A percentile compares a stretch with the other conserved stretches of the same genome.
Evolutionary conservation across 2,113 vertebrate genomes (phyloP).

Genomic region (Emydocephalus ijimae): DNA sequence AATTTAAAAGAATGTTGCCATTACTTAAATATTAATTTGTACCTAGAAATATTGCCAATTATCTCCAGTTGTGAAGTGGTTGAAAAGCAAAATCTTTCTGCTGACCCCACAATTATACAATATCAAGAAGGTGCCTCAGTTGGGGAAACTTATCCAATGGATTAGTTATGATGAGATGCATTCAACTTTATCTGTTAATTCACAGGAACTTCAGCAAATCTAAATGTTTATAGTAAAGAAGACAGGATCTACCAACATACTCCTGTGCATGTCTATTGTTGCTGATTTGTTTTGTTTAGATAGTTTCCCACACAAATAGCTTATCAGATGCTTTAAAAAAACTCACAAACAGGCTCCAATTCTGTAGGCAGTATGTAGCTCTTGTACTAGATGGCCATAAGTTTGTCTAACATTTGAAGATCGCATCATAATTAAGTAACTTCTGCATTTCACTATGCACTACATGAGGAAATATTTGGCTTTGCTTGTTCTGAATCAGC

Average conservation of each 20-base stretch:
- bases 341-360: background rate
- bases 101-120: background rate
- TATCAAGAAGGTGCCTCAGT: background rate
- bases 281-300: background rate
- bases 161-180: background rate
- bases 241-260: background rate
- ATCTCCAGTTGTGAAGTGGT: background rate
- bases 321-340: background rate
- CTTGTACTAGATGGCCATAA: background rate
- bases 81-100: background rate
- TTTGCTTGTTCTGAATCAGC: background rate
- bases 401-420: background rate
- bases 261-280: background rate
- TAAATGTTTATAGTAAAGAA: background rate
- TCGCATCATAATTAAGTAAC: too few relatives aligned
- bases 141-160: background rate
- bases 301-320: background rate
- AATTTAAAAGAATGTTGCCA: background rate
- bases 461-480: background rate
- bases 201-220: background rate
- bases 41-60: background rate
- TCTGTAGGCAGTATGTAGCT: too few relatives aligned
- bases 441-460: background rate
- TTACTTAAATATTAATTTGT: background rate
- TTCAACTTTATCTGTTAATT: background rate